Conservation (phyloP, 1,140 invertebrate species). For the Scylla paramamosain region DNA sequence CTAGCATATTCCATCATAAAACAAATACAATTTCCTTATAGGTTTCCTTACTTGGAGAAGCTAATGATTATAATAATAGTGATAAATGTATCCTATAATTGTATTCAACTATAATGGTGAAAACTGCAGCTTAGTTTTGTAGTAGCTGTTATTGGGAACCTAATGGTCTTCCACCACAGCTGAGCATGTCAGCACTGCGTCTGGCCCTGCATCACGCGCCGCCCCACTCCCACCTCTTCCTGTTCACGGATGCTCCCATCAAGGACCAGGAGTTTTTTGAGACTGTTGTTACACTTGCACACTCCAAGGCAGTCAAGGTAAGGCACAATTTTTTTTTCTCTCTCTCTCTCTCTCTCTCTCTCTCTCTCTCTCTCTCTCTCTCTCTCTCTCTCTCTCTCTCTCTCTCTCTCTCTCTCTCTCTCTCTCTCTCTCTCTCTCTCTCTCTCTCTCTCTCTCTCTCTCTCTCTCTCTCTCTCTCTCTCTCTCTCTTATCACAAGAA, state of each 20-base stretch:
- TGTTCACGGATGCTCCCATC: slow-evolving; percentile 67
- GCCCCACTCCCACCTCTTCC: slow-evolving; percentile 41
- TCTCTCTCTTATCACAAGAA: no score
- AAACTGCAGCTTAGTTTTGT: neutral
- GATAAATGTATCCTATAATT: no score
- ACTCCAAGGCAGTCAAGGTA: slow-evolving; percentile 46
- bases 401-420: slow-evolving; percentile 49
- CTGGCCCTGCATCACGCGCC: slow-evolving; percentile 59
- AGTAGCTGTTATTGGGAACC: neutral
- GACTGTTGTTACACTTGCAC: slow-evolving; percentile 45
- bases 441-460: no score
- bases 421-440: slow-evolving; percentile 44
- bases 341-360: slow-evolving; percentile 26
- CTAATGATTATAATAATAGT: no score
- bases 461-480: no score
- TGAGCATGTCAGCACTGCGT: slow-evolving; percentile 58
- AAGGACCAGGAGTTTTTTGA: slow-evolving; percentile 67
- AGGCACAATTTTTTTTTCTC: neutral
- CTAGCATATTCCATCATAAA: no score
- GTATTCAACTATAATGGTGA: no score
- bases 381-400: slow-evolving; percentile 42
- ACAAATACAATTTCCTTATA: no score
- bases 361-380: slow-evolving; percentile 28
- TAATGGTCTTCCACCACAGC: neutral
- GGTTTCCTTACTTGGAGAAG: no score